These are phyloP conservation scores for Drosophila tanythrix DNA, from an alignment of 2,888 invertebrate species.

Conservation along the genomic window DNA sequence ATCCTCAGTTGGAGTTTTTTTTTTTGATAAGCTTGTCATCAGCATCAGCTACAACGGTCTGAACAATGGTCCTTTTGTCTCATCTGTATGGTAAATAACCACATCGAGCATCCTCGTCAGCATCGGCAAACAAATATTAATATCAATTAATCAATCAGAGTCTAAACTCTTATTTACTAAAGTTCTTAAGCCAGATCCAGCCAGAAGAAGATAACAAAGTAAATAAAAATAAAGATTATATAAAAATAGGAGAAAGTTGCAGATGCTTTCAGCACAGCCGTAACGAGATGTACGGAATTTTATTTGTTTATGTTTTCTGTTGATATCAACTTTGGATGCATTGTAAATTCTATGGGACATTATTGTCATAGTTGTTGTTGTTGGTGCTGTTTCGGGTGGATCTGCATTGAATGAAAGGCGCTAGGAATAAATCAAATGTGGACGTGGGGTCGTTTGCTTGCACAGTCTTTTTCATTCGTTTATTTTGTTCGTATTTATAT, in stretches of 20 bases:
- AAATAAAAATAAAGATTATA: neutral
- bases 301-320: neutral
- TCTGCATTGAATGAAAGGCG: constrained; percentile 18
- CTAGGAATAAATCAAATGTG: neutral
- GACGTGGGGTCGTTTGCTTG: constrained; percentile 1
- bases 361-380: neutral
- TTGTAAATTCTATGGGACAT: constrained; percentile 4
- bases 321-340: neutral
- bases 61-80: neutral
- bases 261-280: neutral
- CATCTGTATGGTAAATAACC: neutral
- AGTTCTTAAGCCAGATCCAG: constrained; percentile 10
- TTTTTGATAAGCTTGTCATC: neutral
- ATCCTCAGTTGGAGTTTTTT: too few relatives aligned
- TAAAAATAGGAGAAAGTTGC: neutral
- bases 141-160: constrained; percentile 48
- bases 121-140: constrained; percentile 28
- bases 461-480: neutral
- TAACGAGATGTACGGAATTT: neutral
- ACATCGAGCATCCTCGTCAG: neutral
- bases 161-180: constrained; percentile 4
- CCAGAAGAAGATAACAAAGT: too few relatives aligned
- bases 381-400: constrained; percentile 6
- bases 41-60: neutral
- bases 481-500: neutral